Base-by-base conservation (phyloP, 2,113 vertebrate species). In the Pterocles gutturalis region DNA sequence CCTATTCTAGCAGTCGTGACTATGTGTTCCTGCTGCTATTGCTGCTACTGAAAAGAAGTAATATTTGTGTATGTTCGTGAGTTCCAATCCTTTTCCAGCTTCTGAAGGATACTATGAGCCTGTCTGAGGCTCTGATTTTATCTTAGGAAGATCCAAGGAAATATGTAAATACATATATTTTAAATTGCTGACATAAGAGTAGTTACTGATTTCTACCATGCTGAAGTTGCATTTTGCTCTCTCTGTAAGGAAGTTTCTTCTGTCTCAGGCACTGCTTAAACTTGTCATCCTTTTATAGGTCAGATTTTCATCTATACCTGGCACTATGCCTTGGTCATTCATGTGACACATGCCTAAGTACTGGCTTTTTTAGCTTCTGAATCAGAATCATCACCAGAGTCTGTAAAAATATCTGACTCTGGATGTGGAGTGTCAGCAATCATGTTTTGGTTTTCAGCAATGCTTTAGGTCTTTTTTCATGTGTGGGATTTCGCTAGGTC, bases 21-120 rank as follows among this genome's bases (percentile, higher is more conserved):
- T 66, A 65, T 36, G 21, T 76, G 41, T 21, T 89, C 24, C 26
- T 90, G 31, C n/a, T 83, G 34, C 31, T 83, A 28, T 57, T 83
- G 48, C 79, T 84, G 18, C 38, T 83, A 17, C 43, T 67, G 46
- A 38, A 64, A 83, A 73, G 12, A 69, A 62, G 21, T 73, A 72
- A 28, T 93, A 62, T 90, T 93, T 95, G 15, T 53, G 18, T 48
- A 43, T 25, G 19, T 69, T 46, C 46, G 80, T 21, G 28, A 90
- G 17, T 70, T 43, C 11, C 3, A 49, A 3, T 19, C 34, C 48
- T 65, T 91, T 67, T 57, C 41, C 54, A 45, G 20, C 18, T 90
- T 82, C 48, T 75, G 60, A 67, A 82, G 33, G 25, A 22, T 46
- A 33, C 29, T 54, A 31, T 13, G 58, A 58, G 5, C 43, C 46